Percentiles rank a stretch among this genome's conserved stretches.
Evolutionary conservation across 2,113 vertebrate genomes (phyloP).

Genomic region (Plecturocebus donacophilus): DNA sequence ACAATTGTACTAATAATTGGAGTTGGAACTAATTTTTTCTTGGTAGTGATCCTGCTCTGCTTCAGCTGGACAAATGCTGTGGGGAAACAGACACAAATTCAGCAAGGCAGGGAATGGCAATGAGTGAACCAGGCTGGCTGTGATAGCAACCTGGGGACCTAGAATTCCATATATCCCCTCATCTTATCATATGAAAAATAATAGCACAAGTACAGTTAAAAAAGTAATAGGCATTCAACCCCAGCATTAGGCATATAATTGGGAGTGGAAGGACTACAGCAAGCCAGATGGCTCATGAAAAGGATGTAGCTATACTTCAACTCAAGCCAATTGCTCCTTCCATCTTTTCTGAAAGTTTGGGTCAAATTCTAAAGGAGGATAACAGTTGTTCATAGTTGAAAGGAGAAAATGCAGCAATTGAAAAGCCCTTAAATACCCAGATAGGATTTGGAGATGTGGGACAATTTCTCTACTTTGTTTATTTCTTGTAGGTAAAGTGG

Average conservation of each 20-base stretch:
- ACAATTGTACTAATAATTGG: neutral
- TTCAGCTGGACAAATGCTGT: neutral
- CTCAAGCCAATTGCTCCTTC: neutral
- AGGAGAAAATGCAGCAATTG: neutral
- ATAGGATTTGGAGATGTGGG: neutral
- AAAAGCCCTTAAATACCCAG: neutral
- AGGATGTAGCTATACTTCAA: neutral
- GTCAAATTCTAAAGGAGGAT: neutral
- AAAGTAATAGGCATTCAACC: neutral
- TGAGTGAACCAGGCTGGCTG: neutral
- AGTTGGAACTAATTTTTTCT: neutral
- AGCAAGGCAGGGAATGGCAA: neutral
- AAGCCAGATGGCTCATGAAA: neutral
- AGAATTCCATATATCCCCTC: neutral
- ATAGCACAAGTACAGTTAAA: neutral
- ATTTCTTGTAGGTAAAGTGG: neutral
- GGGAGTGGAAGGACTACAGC: neutral
- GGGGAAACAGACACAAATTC: neutral
- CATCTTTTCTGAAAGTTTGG: neutral
- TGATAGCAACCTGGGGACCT: neutral
- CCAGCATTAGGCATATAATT: neutral
- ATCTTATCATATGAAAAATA: neutral
- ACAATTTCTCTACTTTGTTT: neutral
- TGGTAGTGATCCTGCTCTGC: neutral
- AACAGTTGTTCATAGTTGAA: neutral